Conservation (phyloP, 2,797 vertebrate genomes). For the Schizothorax lantsangensis region DNA sequence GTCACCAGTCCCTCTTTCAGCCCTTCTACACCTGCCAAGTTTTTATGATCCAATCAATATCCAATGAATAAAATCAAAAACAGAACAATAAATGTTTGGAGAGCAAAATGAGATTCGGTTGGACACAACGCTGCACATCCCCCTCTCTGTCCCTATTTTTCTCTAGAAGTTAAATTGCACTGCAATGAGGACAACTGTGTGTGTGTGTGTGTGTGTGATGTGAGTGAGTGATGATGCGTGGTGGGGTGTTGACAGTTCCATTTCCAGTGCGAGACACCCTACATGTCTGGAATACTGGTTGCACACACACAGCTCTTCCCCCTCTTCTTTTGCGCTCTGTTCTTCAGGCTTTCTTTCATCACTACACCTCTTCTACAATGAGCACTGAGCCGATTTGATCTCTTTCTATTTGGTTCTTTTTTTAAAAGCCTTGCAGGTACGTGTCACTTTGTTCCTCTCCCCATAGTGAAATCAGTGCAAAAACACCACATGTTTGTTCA, state of each 20-base stretch:
- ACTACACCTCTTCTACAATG: background rate
- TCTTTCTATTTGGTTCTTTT: background rate
- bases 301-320: slow-evolving; percentile 54
- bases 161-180: background rate
- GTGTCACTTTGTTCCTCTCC: background rate
- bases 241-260: slow-evolving; percentile 51
- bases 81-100: background rate
- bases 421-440: background rate
- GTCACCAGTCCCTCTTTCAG: background rate
- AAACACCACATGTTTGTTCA: background rate
- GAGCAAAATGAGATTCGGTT: background rate
- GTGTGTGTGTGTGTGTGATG: slow-evolving; percentile 16
- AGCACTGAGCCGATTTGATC: background rate
- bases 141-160: background rate
- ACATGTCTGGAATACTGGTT: slow-evolving; percentile 48
- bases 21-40: background rate
- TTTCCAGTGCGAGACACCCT: slow-evolving; percentile 41
- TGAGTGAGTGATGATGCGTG: slow-evolving; percentile 47
- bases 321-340: background rate
- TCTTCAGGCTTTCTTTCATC: slow-evolving; percentile 24
- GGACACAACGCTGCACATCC: background rate
- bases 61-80: background rate
- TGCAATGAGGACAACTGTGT: slow-evolving; percentile 18
- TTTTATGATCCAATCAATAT: background rate
- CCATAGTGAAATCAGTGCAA: slow-evolving; percentile 1